These are phyloP conservation scores for Euwallacea similis DNA, from an alignment of 1,140 invertebrate genomes.

Conservation along the genomic window DNA sequence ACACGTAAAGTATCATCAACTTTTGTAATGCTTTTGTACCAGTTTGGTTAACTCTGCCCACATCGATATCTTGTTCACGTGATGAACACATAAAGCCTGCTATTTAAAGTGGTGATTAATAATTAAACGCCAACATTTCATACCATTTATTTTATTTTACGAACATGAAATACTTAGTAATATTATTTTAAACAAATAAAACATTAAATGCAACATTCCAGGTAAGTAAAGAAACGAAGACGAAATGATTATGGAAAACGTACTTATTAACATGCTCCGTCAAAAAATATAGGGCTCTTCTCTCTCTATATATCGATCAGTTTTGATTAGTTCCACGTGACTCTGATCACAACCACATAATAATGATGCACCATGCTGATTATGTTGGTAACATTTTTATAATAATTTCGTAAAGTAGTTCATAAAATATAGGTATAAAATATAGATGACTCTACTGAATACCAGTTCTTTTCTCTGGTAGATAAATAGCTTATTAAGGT, in stretches of 20 bases:
- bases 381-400: conserved; percentile 11
- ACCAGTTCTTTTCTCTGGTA: too few relatives aligned
- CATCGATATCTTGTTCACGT: too few relatives aligned
- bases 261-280: conserved; percentile 6
- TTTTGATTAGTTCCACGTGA: conserved; percentile 10
- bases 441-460: too few relatives aligned
- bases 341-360: conserved; percentile 8
- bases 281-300: conserved; percentile 4
- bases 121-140: neutral
- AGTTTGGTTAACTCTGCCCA: too few relatives aligned
- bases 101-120: too few relatives aligned
- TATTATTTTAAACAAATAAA: conserved; percentile 18
- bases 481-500: too few relatives aligned
- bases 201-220: conserved; percentile 23
- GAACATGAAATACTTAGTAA: conserved; percentile 1
- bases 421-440: conserved; percentile 11
- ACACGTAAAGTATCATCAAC: too few relatives aligned
- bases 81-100: too few relatives aligned
- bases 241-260: neutral
- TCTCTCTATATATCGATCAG: neutral
- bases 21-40: too few relatives aligned
- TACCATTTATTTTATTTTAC: conserved; percentile 1
- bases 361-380: conserved; percentile 2
- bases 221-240: neutral
- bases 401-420: conserved; percentile 2